Evolutionary conservation across 2,113 vertebrate species (phyloP).

Genomic region (Myiopsitta monachus): DNA sequence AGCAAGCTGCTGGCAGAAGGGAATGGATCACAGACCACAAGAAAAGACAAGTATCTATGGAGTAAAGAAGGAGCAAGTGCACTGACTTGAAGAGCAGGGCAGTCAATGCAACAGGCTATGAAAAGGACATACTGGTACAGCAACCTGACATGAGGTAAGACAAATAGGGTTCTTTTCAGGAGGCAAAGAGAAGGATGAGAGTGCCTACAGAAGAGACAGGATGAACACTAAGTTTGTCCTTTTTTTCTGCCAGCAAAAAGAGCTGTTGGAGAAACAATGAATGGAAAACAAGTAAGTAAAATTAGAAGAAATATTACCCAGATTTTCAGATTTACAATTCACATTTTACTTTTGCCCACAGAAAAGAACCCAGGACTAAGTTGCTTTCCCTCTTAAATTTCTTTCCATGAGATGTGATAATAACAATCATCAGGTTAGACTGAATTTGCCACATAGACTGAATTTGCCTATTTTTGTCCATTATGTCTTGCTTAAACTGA

Average conservation of each 20-base stretch:
- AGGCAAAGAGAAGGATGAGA: background rate
- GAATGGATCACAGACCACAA: background rate
- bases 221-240: background rate
- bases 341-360: background rate
- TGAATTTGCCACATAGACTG: background rate
- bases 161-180: background rate
- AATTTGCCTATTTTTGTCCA: background rate
- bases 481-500: background rate
- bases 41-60: background rate
- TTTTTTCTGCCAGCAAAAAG: background rate
- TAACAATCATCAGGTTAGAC: background rate
- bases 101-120: background rate
- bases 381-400: background rate
- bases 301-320: background rate
- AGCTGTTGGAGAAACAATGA: background rate
- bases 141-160: background rate
- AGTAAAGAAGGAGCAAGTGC: background rate
- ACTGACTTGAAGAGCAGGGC: background rate
- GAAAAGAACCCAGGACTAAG: background rate
- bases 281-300: background rate
- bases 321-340: background rate
- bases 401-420: background rate
- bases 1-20: background rate
- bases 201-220: background rate
- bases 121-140: background rate